phyloP scores from a whole-genome alignment of 2,888 invertebrate species.

The Caenorhabditis zanzibari region DNA sequence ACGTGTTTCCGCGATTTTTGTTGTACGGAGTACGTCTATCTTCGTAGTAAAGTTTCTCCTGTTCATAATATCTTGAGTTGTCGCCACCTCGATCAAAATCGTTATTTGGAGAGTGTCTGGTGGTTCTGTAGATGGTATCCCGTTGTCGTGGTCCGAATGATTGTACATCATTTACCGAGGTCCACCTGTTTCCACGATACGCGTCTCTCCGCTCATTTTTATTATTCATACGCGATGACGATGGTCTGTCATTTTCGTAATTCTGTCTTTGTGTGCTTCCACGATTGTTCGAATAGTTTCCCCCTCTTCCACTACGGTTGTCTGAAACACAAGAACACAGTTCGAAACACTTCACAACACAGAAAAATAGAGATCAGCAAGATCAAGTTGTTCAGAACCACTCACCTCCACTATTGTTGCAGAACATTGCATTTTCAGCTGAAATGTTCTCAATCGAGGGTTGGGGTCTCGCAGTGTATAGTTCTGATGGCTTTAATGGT shows the following conservation, averaged over 20 bases:
- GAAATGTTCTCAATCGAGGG: constrained; percentile 4
- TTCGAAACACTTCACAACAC: constrained; percentile 3
- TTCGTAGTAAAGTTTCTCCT: constrained; percentile 24
- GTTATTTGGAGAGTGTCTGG: constrained; percentile 4
- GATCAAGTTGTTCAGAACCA: background rate
- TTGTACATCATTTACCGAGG: constrained; percentile 31
- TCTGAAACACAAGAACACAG: constrained; percentile 27
- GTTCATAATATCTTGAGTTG: constrained; percentile 3
- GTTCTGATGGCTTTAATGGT: constrained; percentile 29
- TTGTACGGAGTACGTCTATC: constrained; percentile 14
- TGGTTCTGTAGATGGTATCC: constrained; percentile 8
- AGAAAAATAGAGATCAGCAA: background rate
- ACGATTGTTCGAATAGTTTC: background rate
- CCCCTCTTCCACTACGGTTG: background rate
- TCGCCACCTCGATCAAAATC: constrained; percentile 15
- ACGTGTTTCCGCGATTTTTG: background rate
- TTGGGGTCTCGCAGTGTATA: background rate
- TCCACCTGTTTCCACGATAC: constrained; percentile 8
- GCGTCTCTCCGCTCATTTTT: constrained; percentile 8
- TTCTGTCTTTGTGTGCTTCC: background rate
- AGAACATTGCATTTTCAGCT: constrained; percentile 34
- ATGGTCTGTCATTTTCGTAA: constrained; percentile 24
- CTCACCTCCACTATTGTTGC: constrained; percentile 26
- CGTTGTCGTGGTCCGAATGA: constrained; percentile 17
- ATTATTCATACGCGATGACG: constrained; percentile 13